phyloP scores from a whole-genome alignment of 2,888 invertebrate genomes.

The Erynnis tages region DNA sequence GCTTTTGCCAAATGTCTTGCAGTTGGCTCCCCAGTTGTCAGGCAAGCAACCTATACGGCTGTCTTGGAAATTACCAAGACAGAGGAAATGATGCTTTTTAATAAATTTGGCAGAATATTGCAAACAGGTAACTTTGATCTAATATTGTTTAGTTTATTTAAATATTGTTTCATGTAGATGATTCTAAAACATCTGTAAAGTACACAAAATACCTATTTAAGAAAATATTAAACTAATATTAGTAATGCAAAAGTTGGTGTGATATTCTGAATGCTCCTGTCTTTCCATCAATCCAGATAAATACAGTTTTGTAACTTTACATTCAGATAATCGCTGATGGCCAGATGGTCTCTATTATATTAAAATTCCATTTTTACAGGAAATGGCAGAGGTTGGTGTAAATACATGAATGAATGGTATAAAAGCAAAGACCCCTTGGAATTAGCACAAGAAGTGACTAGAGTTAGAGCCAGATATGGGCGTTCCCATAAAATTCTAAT shows the following conservation, averaged over 20 bases:
- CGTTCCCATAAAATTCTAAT: constrained; percentile 88
- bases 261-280: too few relatives aligned
- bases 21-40: constrained; percentile 59
- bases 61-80: constrained; percentile 80
- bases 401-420: constrained; percentile 85
- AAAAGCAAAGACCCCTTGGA: constrained; percentile 80
- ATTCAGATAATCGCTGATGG: too few relatives aligned
- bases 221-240: too few relatives aligned
- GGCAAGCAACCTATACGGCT: constrained; percentile 77
- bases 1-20: constrained; percentile 83
- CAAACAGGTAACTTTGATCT: constrained; percentile 59
- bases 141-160: too few relatives aligned
- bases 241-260: too few relatives aligned
- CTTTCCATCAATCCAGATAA: too few relatives aligned
- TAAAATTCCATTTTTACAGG: constrained; percentile 45
- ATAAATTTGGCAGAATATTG: constrained; percentile 79
- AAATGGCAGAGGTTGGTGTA: constrained; percentile 84
- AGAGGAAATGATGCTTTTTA: constrained; percentile 84
- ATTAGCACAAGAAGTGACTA: constrained; percentile 83
- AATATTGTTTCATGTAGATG: too few relatives aligned
- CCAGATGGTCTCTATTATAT: too few relatives aligned
- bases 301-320: too few relatives aligned
- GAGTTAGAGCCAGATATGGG: constrained; percentile 83
- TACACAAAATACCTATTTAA: too few relatives aligned
- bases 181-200: too few relatives aligned